Base-by-base conservation (phyloP, 2,113 vertebrate species). In the Columba livia region DNA sequence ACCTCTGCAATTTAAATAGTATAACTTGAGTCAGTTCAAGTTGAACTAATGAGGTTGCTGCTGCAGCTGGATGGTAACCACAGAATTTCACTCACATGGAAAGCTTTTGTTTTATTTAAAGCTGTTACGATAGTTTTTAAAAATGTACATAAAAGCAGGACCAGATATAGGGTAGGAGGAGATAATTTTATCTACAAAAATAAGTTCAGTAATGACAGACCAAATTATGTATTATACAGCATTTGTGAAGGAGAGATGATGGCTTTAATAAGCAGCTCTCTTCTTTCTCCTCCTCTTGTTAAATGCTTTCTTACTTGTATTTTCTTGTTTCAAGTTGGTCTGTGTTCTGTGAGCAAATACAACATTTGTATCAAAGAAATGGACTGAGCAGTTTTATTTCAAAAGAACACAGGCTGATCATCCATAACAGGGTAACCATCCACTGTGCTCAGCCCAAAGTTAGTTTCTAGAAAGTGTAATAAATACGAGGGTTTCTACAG, bases 261-360 rank as follows among this genome's bases (percentile, higher is more conserved):
- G 9, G 50, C 56, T 93, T 95, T 72, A 98, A n/a, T 53, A 61
- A 75, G 96, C 79, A 25, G 90, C 26, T 97, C 85, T 97, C 96
- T 98, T 97, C 95, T 97, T 98, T 96, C 83, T 98, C 88, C 94
- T 98, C 78, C 93, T 98, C 88, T 90, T 98, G 78, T 54, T 98
- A 94, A 93, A 77, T 65, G 93, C 57, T 92, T 97, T 97, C 94
- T 96, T 98, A 93, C n/a, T 96, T 90, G 96, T 73, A 73, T 72
- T 96, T 88, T 94, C 97, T 94, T 94, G 82, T 88, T 96, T 96
- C 20, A 19, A 26, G 89, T 20, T 84, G 42, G 81, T 62, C 79
- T 97, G 97, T 18, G 92, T 38, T 93, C 98, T 98, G 94, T 64
- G 44, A 97, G 91, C 54, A 95, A 97, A 97, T 47, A 47, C 32